Evolutionary conservation across 1,140 invertebrate genomes (phyloP).

Genomic region (Micrasema minimum): DNA sequence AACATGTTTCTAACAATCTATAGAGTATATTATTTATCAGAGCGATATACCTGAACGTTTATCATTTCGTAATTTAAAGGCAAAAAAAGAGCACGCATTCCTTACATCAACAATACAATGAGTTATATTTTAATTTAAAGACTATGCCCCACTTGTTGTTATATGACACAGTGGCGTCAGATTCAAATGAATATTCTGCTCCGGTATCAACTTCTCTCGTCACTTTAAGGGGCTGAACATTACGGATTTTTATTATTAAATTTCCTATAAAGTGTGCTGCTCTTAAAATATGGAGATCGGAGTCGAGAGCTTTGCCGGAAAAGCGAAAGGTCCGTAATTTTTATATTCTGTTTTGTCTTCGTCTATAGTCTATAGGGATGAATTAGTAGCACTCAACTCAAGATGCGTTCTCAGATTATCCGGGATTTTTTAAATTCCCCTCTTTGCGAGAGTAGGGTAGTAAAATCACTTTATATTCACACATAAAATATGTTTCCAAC

Average conservation of each 20-base stretch:
- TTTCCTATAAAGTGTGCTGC: slow-evolving; percentile 3
- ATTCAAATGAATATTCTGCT: background rate
- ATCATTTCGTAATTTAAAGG: too few relatives aligned
- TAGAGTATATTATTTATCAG: too few relatives aligned
- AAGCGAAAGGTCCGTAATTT: slow-evolving; percentile 1
- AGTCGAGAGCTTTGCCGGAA: background rate
- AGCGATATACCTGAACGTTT: too few relatives aligned
- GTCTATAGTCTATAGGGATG: slow-evolving; percentile 33
- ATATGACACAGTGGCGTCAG: too few relatives aligned
- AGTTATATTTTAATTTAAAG: too few relatives aligned
- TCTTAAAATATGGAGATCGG: slow-evolving; percentile 21
- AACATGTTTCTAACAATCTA: too few relatives aligned
- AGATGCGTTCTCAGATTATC: slow-evolving; percentile 4
- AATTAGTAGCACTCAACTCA: slow-evolving; percentile 29
- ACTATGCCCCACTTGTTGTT: too few relatives aligned
- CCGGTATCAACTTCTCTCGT: background rate
- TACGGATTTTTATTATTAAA: slow-evolving; percentile 13
- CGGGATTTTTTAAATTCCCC: slow-evolving; percentile 3
- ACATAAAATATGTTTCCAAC: slow-evolving; percentile 43
- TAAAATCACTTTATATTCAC: slow-evolving; percentile 36
- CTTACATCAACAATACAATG: too few relatives aligned
- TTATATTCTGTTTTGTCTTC: slow-evolving; percentile 32
- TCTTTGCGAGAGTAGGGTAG: slow-evolving; percentile 18
- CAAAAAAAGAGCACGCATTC: too few relatives aligned
- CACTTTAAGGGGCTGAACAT: slow-evolving; percentile 1